Base-by-base conservation (phyloP, 2,888 invertebrate species). In the Palloptera scutellata region DNA sequence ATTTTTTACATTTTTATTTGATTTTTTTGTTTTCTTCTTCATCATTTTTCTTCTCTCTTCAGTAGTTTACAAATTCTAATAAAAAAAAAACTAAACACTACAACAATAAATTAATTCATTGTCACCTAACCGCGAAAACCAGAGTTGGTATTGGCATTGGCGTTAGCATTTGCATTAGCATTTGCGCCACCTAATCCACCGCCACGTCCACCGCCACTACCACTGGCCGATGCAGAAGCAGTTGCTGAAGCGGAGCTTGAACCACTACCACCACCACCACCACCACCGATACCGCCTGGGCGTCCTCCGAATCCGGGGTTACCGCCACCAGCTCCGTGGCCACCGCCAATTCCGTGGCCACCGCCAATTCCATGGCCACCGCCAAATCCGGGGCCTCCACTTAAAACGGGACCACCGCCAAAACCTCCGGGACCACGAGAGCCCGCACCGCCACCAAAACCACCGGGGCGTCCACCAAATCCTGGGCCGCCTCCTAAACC, bases 131-230 rank as follows among this genome's bases (percentile, higher is more conserved):
- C 64, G 20, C 60, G 45, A 10, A 15, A n/a, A 5, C 15, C 40
- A 19, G 15, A 13, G 54, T 15, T 54, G 54, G 13, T 15, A 13
- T 41, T 53, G 12, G 67, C 67, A 20, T 13, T 48, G 1, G 64
- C 64, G 10, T 48, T 45, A n/a, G 66, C 66, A 19, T 55, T 30
- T 19, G 78, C 74, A 0, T 53, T 65, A 0, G 72, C 69, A 8
- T 48, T 61, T 20, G 55, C 64, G 41, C 63, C 67, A 20, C 71
- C 70, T 3, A 19, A 13, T 30, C 70, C 71, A 54, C 70, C 66
- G 11, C 55, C 61, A 4, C 52, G 58, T 1, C 61, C 60, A 0
- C 43, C 55, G 43, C 65, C 40, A 10, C 59, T 51, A 11, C 67
- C 62, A 8, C 62, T 43, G 2, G 65, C 41, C 8, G 64, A 53